phyloP scores from a whole-genome alignment of 2,113 vertebrate genomes.

The Neopipo cinnamomea region DNA sequence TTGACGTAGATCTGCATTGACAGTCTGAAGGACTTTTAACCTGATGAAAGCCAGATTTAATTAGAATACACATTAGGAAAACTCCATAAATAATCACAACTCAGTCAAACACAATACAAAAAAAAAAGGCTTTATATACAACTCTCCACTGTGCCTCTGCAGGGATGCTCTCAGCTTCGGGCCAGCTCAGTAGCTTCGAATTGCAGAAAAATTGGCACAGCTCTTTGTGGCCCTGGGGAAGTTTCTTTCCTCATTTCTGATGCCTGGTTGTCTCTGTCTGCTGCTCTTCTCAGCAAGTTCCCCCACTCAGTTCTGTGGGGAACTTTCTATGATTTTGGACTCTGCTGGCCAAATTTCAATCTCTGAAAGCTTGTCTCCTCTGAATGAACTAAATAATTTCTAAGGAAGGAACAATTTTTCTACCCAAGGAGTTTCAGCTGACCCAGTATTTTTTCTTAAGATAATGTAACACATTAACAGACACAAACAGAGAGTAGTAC shows the following conservation, averaged over 20 bases:
- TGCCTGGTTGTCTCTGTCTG: not conserved
- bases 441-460: not conserved
- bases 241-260: not conserved
- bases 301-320: not conserved
- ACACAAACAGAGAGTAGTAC: not conserved
- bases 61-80: not conserved
- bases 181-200: slow-evolving; percentile 30
- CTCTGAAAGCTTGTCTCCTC: not conserved
- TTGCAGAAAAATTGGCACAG: slow-evolving; percentile 8
- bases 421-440: not conserved
- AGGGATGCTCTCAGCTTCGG: slow-evolving; percentile 16
- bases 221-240: not conserved
- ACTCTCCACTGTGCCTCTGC: not conserved
- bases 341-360: not conserved
- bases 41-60: not conserved
- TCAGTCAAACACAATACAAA: not conserved
- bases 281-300: not conserved
- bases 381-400: not conserved
- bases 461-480: not conserved
- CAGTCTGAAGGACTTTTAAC: not conserved
- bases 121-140: not conserved
- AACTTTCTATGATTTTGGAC: not conserved
- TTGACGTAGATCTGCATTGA: not conserved
- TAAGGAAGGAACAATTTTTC: not conserved
- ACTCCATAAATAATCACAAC: not conserved